A percentile compares a stretch with the other conserved stretches of the same genome.
Evolutionary conservation across 2,888 invertebrate species (phyloP).

Genomic region (Cecidostiba fungosa): DNA sequence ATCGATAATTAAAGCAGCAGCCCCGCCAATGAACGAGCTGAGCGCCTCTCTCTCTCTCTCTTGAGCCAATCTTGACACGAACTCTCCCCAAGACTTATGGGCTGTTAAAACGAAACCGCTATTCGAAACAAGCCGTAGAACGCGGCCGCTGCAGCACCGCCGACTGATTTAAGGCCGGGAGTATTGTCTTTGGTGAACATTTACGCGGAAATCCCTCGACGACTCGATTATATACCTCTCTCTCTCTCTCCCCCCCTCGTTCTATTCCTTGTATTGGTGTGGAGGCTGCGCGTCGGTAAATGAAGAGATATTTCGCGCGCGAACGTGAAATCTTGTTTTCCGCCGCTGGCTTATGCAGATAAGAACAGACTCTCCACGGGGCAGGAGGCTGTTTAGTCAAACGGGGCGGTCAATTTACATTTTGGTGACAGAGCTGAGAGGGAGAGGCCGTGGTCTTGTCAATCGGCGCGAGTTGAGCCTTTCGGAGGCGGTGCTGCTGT

Average conservation of each 20-base stretch:
- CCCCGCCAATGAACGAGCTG: not conserved
- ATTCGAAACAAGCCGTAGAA: constrained; percentile 55
- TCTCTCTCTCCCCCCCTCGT: constrained; percentile 17
- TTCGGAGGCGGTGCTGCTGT: constrained; percentile 7
- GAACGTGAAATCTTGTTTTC: constrained; percentile 44
- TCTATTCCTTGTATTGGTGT: not conserved
- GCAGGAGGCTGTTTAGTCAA: constrained; percentile 74
- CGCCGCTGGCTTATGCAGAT: constrained; percentile 46
- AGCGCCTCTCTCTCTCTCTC: not conserved
- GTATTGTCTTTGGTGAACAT: constrained; percentile 59
- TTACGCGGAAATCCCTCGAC: constrained; percentile 46
- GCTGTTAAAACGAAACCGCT: constrained; percentile 61
- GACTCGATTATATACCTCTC: constrained; percentile 30
- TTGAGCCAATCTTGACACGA: constrained; percentile 58
- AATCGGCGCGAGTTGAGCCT: not conserved
- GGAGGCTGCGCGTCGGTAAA: constrained; percentile 9
- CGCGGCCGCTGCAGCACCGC: not conserved
- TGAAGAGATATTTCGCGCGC: constrained; percentile 41
- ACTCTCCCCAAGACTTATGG: constrained; percentile 56
- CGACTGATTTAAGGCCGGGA: constrained; percentile 54
- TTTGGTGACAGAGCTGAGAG: constrained; percentile 68
- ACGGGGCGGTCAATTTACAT: constrained; percentile 77
- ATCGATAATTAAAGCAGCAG: constrained; percentile 51
- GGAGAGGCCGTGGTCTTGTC: constrained; percentile 1
- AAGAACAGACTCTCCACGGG: constrained; percentile 60